Evolutionary conservation across 2,113 vertebrate genomes (phyloP), one percentile per base, ranked within the genome.

Genomic region (Leptocoma aspasia): DNA sequence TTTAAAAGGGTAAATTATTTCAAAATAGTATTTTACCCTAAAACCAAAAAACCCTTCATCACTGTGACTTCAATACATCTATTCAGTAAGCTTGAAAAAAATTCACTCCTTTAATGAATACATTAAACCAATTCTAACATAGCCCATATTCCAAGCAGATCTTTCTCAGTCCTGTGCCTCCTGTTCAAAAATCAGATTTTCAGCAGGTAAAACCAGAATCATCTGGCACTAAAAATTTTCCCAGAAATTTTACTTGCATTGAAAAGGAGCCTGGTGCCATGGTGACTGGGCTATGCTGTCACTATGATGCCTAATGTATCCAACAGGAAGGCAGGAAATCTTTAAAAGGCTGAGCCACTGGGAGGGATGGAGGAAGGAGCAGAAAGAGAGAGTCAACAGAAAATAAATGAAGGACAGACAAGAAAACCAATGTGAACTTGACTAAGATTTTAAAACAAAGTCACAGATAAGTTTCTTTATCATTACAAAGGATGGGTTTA

Each of bases 21-120:
- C 44, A 86, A 68, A 77, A 11, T 15, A 47, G 16, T 30, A 47
- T 30, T 50, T 71, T 28, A 31, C 13, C 31, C 30, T 52, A n/a
- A 70, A 85, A 19, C 0, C 1, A 13, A n/a, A 78, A 57, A 15
- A 9, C 2, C 24, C 52, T 21, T 2, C 11, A 27, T 47, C 3
- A 2, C 16, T 63, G 19, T 53, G 31, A 66, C 26, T 76, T 73
- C 24, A 57, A 41, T 13, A 65, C 37, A 39, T 59, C 9, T 80
- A 19, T 28, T 65, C 26, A 53, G 14, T 47, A 63, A n/a, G 31
- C 15, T 3, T 41, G 30, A 22, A 77, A 57, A 73, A 59, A 52
- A 33, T 21, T 7, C 22, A 21, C 10, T 33, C 7, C 18, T 56
- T 64, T 33, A 83, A 64, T 56, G 31, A 83, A 75, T 30, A n/a